Base-by-base conservation (phyloP, 1,140 invertebrate genomes). In the Calosoma granatense region DNA sequence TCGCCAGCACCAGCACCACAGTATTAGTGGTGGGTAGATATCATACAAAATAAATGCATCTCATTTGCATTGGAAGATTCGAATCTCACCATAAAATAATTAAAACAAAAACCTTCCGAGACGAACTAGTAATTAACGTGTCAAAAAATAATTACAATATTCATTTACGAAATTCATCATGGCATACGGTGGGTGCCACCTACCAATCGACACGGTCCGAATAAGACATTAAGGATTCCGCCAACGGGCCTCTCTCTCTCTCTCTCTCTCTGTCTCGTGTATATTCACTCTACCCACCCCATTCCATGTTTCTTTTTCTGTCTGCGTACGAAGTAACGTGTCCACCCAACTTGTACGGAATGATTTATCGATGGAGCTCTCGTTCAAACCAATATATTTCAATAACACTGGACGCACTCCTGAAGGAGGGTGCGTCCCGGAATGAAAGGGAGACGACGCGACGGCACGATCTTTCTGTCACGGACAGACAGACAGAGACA, bases 61-160 rank as follows among this genome's bases (percentile, higher is more conserved):
- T 47, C 41, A 47, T 47, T 47, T 47, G 41, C 41, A 47, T 47
- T 47, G 6, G 6, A 11, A 47, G 41, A 47, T 47, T 47, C 41
- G 17, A 47, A 47, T 47, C 41, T 47, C 17, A 47, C 6, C 9
- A 47, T 3, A 47, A 47, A 47, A 47, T 17, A 11, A 47, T 47
- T 47, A 47, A 47, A 47, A 30, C 14, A 30, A 30, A 30, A 30
- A 30, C 6, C 14, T 30, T 6, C 4, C 4, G 26, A 36, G 26
- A 36, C 6, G 41, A 47, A 47, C 41, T 12, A 3, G 41, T 47
- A 47, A 47, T 47, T 47, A 47, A 47, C 41, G 41, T 47, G 41
- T 47, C 41, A 47, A 47, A 47, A 47, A 47, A 47, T 47, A 47
- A 47, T 47, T 47, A 47, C 41, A 47, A 47, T 47, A 47, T 47